Evolutionary conservation across 2,888 invertebrate species (phyloP).

Genomic region (Trisateles emortualis): DNA sequence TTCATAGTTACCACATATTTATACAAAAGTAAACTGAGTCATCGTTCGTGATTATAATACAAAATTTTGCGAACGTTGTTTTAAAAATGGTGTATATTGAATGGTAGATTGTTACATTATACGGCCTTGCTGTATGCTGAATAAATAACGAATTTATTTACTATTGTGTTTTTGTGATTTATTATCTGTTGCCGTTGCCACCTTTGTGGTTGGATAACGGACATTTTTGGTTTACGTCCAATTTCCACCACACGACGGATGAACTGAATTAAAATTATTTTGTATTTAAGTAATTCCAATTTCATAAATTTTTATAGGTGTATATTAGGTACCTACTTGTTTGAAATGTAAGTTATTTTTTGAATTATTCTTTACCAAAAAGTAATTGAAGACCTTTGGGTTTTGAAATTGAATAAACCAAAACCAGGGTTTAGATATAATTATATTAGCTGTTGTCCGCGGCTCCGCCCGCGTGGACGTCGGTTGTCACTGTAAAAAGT

Average conservation of each 20-base stretch:
- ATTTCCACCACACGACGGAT: not conserved
- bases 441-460: too few species aligned
- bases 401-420: too few species aligned
- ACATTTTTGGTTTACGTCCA: slow-evolving; percentile 2
- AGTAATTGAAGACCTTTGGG: too few species aligned
- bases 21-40: slow-evolving; percentile 34
- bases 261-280: not conserved
- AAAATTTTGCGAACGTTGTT: slow-evolving; percentile 22
- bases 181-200: not conserved
- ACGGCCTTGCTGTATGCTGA: slow-evolving; percentile 38
- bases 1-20: slow-evolving; percentile 7
- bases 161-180: not conserved
- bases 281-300: too few species aligned
- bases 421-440: too few species aligned
- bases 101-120: slow-evolving; percentile 36
- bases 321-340: too few species aligned
- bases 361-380: too few species aligned
- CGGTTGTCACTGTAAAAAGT: too few species aligned
- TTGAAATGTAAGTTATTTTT: too few species aligned
- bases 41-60: slow-evolving; percentile 28
- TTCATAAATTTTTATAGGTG: too few species aligned
- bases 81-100: slow-evolving; percentile 30
- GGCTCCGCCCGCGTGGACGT: too few species aligned
- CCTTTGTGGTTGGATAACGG: not conserved
- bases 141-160: slow-evolving; percentile 26